Base-by-base conservation (phyloP, 2,113 vertebrate species). In the Pomatorhinus ruficollis region DNA sequence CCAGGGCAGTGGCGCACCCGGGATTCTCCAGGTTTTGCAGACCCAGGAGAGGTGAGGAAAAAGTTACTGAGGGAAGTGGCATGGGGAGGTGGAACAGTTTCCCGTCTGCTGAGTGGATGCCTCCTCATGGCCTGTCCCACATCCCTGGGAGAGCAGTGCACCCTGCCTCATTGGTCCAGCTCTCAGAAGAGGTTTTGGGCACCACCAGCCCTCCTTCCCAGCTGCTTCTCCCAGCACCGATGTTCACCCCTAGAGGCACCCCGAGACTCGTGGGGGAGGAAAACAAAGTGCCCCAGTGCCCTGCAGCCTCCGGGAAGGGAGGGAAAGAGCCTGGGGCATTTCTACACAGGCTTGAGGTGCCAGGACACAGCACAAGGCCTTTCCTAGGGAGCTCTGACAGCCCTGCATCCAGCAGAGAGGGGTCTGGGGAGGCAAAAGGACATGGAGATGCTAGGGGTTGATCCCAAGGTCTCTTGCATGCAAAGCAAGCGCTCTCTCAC, bases 371-470 rank as follows among this genome's bases (percentile, higher is more conserved):
- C 0, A 0, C 35, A 15, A 42, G 25, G 18, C 18, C 5, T 37
- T 47, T 88, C 21, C 21, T 27, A 33, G 27, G n/a, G 21, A 44
- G 50, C 9, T 56, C 21, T 59, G 39, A 4, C 25, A 64, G 33
- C 12, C n/a, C 12, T 0, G 4, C 20, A 35, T 33, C 9, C 5
- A 18, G 4, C 33, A 33, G 24, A 1, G 42, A 59, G 7, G 6
- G 11, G 3, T 27, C 42, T 0, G 2, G 8, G 4, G 27, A 50
- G 9, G 6, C 27, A 56, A 77, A 90, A 87, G 6, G 3, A 22
- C 3, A 2, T 59, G 37, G 27, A 59, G 15, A 52, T 72, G 27
- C 68, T 72, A 52, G 68, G 12, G 12, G 27, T 81, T 4, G 50
- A 44, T 59, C 10, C 23, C 44, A 59, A 19, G 37, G 15, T 33